These are phyloP conservation scores for Dynastes grantii DNA, from an alignment of 2,888 invertebrate species.

Conservation along the genomic window DNA sequence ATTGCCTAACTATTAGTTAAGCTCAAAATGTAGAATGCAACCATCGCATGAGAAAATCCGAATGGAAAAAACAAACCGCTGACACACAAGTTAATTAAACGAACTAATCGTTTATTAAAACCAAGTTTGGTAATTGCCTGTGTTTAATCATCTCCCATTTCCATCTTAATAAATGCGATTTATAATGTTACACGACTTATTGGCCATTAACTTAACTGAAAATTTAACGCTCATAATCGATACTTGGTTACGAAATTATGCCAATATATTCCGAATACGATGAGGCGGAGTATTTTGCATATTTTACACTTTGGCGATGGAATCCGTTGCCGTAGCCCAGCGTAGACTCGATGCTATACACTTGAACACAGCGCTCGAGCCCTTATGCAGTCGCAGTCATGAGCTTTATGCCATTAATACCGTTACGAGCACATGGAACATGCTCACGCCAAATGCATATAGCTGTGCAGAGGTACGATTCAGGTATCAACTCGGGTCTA, in stretches of 20 bases:
- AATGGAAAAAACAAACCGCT: background rate
- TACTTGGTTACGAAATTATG: constrained; percentile 14
- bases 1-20: no score
- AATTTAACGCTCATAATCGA: constrained; percentile 16
- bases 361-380: no score
- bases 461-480: constrained; percentile 6
- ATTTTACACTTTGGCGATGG: constrained; percentile 1
- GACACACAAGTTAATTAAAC: background rate
- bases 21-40: no score
- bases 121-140: constrained; percentile 6
- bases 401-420: background rate
- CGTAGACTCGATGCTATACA: no score
- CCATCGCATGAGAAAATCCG: no score
- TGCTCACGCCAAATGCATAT: constrained; percentile 7
- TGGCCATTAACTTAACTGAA: constrained; percentile 17
- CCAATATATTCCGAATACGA: constrained; percentile 10
- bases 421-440: background rate
- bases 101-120: background rate
- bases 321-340: no score
- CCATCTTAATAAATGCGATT: constrained; percentile 10
- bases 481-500: constrained; percentile 32
- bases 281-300: constrained; percentile 4
- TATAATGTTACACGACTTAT: constrained; percentile 12
- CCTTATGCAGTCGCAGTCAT: background rate
- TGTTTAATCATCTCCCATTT: constrained; percentile 3